Percentiles rank a stretch among this genome's conserved stretches.
Evolutionary conservation across 1,140 invertebrate genomes (phyloP).

Genomic region (Dryas iulia): DNA sequence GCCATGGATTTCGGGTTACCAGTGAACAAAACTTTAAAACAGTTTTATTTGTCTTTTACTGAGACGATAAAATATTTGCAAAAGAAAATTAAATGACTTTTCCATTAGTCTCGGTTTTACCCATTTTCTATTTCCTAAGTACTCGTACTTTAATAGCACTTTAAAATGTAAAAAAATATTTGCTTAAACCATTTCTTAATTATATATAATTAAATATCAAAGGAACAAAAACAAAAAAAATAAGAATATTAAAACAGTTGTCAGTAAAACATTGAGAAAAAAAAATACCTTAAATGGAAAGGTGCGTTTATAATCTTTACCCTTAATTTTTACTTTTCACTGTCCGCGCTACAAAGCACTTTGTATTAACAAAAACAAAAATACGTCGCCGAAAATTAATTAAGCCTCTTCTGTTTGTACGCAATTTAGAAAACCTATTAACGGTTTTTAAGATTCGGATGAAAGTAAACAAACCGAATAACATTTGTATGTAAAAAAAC

Average conservation of each 20-base stretch:
- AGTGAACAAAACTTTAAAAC: too few species aligned
- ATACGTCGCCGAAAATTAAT: background rate
- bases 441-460: background rate
- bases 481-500: background rate
- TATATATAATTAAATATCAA: background rate
- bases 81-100: too few species aligned
- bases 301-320: background rate
- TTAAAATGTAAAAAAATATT: too few species aligned
- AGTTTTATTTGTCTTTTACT: too few species aligned
- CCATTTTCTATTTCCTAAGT: too few species aligned
- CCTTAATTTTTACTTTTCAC: background rate
- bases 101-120: too few species aligned
- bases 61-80: too few species aligned
- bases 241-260: background rate
- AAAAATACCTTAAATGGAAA: background rate
- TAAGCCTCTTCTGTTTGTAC: background rate
- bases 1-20: too few species aligned
- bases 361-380: background rate
- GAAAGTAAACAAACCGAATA: background rate
- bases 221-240: background rate
- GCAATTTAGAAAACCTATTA: conserved; percentile 1
- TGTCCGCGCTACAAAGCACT: background rate
- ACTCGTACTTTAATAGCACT: too few species aligned
- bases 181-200: background rate
- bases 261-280: background rate